Evolutionary conservation across 2,888 invertebrate species (phyloP).

Genomic region (Gymnosoma rotundatum): DNA sequence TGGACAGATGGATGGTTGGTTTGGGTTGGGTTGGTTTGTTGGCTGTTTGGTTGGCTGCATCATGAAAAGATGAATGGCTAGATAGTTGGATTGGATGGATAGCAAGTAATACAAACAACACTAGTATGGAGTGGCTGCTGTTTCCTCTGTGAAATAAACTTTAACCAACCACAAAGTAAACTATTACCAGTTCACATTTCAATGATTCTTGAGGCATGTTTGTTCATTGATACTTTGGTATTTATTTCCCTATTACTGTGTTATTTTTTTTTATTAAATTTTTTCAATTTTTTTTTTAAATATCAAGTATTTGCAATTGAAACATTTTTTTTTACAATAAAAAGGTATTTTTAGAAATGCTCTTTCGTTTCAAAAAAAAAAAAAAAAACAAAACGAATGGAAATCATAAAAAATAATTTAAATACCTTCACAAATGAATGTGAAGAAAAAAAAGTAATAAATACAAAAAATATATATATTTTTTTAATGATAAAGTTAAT

Average conservation of each 20-base stretch:
- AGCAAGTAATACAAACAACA: conserved; percentile 10
- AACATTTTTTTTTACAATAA: conserved; percentile 48
- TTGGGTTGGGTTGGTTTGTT: background rate
- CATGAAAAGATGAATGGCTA: conserved; percentile 25
- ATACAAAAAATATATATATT: background rate
- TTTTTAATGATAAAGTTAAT: background rate
- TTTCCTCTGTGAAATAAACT: conserved; percentile 54
- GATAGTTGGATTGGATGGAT: conserved; percentile 26
- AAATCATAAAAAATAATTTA: conserved; percentile 18
- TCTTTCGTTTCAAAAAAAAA: conserved; percentile 28
- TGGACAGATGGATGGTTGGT: conserved; percentile 15
- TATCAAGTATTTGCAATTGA: conserved; percentile 63
- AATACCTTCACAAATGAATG: conserved; percentile 3
- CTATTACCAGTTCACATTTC: conserved; percentile 72
- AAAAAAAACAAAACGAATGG: conserved; percentile 25
- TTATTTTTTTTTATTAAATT: conserved; percentile 24
- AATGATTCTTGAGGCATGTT: conserved; percentile 71
- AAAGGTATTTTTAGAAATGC: conserved; percentile 52
- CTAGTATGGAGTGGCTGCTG: conserved; percentile 7
- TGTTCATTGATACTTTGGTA: conserved; percentile 68
- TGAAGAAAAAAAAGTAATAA: background rate
- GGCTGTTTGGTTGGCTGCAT: conserved; percentile 19
- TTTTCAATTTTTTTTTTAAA: conserved; percentile 27
- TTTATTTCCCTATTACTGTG: conserved; percentile 35
- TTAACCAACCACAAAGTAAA: conserved; percentile 70